Percentiles rank a stretch among this genome's conserved stretches.
Evolutionary conservation across 2,113 vertebrate species (phyloP).

Genomic region (Salvator merianae): DNA sequence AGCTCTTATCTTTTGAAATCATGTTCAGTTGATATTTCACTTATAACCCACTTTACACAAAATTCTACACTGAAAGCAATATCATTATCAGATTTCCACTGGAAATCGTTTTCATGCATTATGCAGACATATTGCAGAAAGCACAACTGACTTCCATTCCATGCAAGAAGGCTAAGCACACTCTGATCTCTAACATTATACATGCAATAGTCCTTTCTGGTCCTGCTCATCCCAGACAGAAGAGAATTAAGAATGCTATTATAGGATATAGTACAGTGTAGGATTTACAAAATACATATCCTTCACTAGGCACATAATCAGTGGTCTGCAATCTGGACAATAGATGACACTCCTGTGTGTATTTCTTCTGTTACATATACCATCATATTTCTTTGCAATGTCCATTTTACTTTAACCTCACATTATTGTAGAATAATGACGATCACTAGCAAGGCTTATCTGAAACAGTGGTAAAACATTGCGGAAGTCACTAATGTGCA

Average conservation of each 20-base stretch:
- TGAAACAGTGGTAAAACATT: rapidly evolving
- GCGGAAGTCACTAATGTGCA: not conserved
- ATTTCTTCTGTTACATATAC: not conserved
- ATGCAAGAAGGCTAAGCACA: not conserved
- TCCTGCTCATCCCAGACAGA: not conserved
- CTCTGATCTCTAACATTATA: not conserved
- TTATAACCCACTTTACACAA: not conserved
- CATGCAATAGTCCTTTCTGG: not conserved
- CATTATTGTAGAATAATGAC: not conserved
- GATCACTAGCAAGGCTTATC: not conserved
- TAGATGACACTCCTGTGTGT: not conserved
- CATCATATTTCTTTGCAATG: not conserved
- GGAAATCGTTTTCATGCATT: not conserved
- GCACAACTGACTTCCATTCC: not conserved
- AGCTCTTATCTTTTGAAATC: not conserved
- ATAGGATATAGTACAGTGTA: not conserved
- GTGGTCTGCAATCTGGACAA: rapidly evolving
- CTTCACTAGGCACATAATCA: not conserved
- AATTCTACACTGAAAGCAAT: not conserved
- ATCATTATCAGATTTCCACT: not conserved
- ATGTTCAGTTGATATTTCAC: not conserved
- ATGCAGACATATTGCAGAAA: not conserved
- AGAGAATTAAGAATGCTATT: not conserved
- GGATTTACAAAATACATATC: not conserved
- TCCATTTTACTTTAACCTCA: not conserved